Percentiles rank a stretch among this genome's conserved stretches.
Evolutionary conservation across 2,113 vertebrate species (phyloP).

Genomic region (Pluvialis apricaria): DNA sequence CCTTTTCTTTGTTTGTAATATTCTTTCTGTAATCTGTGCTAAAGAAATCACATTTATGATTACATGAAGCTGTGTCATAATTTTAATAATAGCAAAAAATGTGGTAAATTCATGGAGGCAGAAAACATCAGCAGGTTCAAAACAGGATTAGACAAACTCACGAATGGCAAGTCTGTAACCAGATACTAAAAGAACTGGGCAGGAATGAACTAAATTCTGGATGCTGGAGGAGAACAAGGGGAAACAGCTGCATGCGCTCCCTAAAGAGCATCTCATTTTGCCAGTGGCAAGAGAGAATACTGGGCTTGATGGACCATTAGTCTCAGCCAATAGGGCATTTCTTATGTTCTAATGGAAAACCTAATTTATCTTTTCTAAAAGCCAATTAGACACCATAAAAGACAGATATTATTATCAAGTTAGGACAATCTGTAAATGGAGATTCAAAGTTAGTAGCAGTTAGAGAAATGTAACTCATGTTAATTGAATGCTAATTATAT

Average conservation of each 20-base stretch:
- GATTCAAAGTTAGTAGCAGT: constrained; percentile 22
- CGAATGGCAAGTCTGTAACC: background rate
- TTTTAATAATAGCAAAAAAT: background rate
- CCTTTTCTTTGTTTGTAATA: background rate
- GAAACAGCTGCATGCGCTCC: background rate
- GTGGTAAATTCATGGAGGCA: background rate
- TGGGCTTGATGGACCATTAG: background rate
- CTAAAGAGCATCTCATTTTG: background rate
- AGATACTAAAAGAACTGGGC: background rate
- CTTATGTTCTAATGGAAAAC: background rate
- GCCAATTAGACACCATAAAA: constrained; percentile 41
- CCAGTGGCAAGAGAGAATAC: background rate
- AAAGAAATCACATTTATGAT: background rate
- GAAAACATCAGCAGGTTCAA: background rate
- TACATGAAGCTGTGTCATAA: background rate
- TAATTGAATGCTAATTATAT: constrained; percentile 66
- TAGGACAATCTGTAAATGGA: constrained; percentile 46
- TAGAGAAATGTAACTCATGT: constrained; percentile 40
- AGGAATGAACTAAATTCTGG: background rate
- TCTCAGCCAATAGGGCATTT: background rate
- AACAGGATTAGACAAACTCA: background rate
- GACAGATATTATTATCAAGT: constrained; percentile 23
- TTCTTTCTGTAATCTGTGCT: background rate
- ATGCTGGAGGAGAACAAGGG: background rate
- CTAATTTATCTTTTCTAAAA: constrained; percentile 31